Base-by-base conservation (phyloP, 2,888 invertebrate species). In the Mimumesa dahlbomi region DNA sequence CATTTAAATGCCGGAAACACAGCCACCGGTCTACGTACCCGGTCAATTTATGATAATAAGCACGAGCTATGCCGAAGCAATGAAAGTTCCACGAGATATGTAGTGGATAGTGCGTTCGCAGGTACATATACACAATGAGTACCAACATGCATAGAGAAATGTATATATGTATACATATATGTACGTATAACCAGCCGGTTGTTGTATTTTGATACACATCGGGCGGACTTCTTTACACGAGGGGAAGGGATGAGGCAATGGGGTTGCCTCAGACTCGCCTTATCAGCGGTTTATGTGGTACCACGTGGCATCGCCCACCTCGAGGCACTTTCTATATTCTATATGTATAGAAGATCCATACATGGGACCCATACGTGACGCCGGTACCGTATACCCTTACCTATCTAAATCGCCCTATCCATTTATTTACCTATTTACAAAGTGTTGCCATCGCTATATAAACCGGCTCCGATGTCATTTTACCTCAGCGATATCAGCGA, bases 251-350 rank as follows among this genome's bases (percentile, higher is more conserved):
- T 45, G 54, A 49, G 56, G 61, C 56, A 65, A 72, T 62, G 63
- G 68, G 58, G 22, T 67, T 63, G 56, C 65, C 61, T 53, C 63
- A 52, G 56, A 73, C 73, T 73, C 72, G 72, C 73, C 73, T 82
- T 82, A 82, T 82, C 82, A 81, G 73, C 80, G 66, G 71, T 77
- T 82, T 77, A 75, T 79, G 71, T 65, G 61, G 46, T 67, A 65
- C 52, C 57, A 72, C 45, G 45, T 53, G 56, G 53, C 59, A 40
- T 48, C 48, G 66, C 56, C 62, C 61, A 52, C 45, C 76, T 59
- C 66, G 54, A 46, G 66, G 65, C 63, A 42, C 46, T 75, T 71
- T 67, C 75, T 68, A 45, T 16, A 7, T 71, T 67, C 75, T 68
- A 45, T 16, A 7, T 25, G 11, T 69, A 65, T 48, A 69, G 36